Conservation (phyloP, 1,140 invertebrate species). For the Anoplolepis gracilipes region DNA sequence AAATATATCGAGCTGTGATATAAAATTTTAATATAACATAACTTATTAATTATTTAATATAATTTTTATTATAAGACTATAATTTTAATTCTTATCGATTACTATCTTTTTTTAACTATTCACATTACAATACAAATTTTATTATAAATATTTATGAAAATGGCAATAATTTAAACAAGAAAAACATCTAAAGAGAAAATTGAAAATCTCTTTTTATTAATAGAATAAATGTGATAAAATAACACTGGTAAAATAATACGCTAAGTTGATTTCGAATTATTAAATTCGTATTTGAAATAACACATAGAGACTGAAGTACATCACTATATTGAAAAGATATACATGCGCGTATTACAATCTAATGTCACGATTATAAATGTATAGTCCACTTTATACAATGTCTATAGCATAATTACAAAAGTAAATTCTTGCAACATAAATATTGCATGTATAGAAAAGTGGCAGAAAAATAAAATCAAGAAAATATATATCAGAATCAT, state of each 20-base stretch:
- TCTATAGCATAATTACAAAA: slow-evolving; percentile 27
- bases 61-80: not conserved
- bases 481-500: slow-evolving; percentile 32
- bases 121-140: not conserved
- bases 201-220: not conserved
- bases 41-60: no score
- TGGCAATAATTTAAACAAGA: slow-evolving; percentile 2
- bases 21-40: slow-evolving; percentile 18
- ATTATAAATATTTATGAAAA: slow-evolving; percentile 19
- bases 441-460: not conserved
- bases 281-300: slow-evolving; percentile 5
- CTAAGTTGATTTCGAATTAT: not conserved
- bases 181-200: slow-evolving; percentile 17
- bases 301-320: not conserved
- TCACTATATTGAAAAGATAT: slow-evolving; percentile 8
- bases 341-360: slow-evolving; percentile 33
- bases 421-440: slow-evolving; percentile 11
- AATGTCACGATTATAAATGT: slow-evolving; percentile 14
- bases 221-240: slow-evolving; percentile 16
- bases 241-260: not conserved
- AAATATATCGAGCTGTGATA: slow-evolving; percentile 9
- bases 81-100: not conserved
- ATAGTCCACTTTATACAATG: not conserved
- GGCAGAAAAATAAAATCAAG: not conserved
- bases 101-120: not conserved